Evolutionary conservation across 1,140 invertebrate genomes (phyloP), one percentile per base, ranked within the genome.

Genomic region (Pachyrhynchus sulphureomaculatus): DNA sequence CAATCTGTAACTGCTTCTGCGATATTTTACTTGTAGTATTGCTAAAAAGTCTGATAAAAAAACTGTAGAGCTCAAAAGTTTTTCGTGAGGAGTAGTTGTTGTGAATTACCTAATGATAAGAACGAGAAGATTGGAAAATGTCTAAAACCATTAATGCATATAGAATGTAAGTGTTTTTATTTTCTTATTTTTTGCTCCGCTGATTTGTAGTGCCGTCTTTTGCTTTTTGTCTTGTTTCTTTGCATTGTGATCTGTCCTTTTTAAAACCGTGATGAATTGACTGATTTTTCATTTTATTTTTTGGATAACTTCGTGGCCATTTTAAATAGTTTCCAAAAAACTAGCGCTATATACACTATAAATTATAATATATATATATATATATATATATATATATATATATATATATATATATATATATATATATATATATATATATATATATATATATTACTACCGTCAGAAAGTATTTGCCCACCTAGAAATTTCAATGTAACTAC

Each of bases 81-180:
- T 49, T 17, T 33, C 26, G 34, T 20, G 41, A 41, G 33, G n/a
- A 18, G 36, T 36, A 34, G 41, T 59, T 45, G 17, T 53, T 34
- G 47, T 37, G 36, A 13, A n/a, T 17, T 13, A 39, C 36, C 36
- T 67, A 51, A 67, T 64, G 62, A 59, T 67, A 62, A 51, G 34
- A 39, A 12, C 53, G 51, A 62, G 60, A 24, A 36, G 33, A 57
- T 45, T 58, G 59, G 69, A 68, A 71, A 36, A 84, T 84, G 83
- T 84, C 82, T 78, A 84, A 83, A 80, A 83, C 82, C 68, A 78
- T 84, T 69, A 84, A 84, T 78, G 83, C 82, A 65, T 84, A 84
- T 75, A 81, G 83, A 78, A 83, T 84, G 83, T 84, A 75, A 84
- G 83, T 84, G 33, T 39, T 45, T 56, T 61, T 44, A 42, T 64